Evolutionary conservation across 2,888 invertebrate genomes (phyloP), one percentile per base, ranked within the genome.

Genomic region (Protodeltote pygarga): DNA sequence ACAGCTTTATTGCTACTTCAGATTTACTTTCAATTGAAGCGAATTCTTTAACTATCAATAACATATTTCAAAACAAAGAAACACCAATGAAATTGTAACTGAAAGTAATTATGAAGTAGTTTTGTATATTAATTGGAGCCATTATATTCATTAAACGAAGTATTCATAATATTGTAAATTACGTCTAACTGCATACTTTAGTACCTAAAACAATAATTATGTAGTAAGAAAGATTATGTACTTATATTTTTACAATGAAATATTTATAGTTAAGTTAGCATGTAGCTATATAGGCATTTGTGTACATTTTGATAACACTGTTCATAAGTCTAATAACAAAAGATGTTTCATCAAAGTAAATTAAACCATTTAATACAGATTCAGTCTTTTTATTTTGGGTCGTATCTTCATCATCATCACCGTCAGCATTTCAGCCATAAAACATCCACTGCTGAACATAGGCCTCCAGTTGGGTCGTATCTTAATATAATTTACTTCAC

Each of bases 161-260:
- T 71, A 65, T 71, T 65, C 62, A 66, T 71, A 69, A 57, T n/a
- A n/a, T 61, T 58, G 45, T 65, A 70, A 66, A 73, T 64, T 59
- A 72, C 70, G 48, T 72, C 62, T 71, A 74, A 65, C 71, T 73
- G 62, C 69, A 72, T 73, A 76, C 69, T 65, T 49, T 83, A 81
- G 73, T 77, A 79, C 65, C 70, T 79, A 76, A 58, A 70, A 61
- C 68, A 71, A 52, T 74, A 74, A 61, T 62, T 64, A 68, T 52
- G 66, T 44, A 40, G 19, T 68, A 79, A 80, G 72, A 75, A 71
- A 81, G 68, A 83, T 77, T 70, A 59, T 83, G 85, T 87, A 85
- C 78, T 80, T 87, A 84, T 89, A 89, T 89, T 89, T 89, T 88
- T 89, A 87, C 83, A 84, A 81, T 83, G 83, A 86, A 77, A 84